A percentile compares a stretch with the other conserved stretches of the same genome.
Evolutionary conservation across 2,113 vertebrate species (phyloP).

Genomic region (Calonectris borealis): DNA sequence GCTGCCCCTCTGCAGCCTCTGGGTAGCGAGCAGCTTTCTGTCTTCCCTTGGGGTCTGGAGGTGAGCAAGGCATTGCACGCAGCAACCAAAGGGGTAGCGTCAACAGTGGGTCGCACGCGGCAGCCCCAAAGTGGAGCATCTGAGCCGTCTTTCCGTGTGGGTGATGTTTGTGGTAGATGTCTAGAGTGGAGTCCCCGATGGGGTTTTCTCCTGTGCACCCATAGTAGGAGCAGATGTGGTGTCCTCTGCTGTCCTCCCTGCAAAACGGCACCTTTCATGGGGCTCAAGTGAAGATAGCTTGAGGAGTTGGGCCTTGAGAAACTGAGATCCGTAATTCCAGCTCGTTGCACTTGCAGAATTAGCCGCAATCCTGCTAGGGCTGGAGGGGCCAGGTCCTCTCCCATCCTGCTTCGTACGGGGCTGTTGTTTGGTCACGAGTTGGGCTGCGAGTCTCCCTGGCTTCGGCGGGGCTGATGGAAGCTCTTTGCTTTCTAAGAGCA

Average conservation of each 20-base stretch:
- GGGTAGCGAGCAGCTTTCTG: neutral
- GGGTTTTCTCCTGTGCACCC: neutral
- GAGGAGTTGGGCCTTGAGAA: neutral
- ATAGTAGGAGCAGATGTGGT: neutral
- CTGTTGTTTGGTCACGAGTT: fast-evolving
- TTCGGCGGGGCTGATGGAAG: neutral
- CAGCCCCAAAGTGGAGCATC: neutral
- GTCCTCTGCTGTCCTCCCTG: neutral
- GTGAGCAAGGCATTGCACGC: neutral
- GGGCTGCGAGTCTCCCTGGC: fast-evolving
- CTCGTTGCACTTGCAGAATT: neutral
- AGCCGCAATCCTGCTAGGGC: fast-evolving
- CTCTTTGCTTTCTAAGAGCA: neutral
- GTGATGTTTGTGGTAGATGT: neutral
- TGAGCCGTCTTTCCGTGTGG: neutral
- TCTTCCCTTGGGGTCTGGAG: neutral
- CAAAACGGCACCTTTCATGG: neutral
- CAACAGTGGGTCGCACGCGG: neutral
- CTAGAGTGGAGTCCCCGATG: fast-evolving
- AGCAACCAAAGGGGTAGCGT: neutral
- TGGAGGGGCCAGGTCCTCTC: neutral
- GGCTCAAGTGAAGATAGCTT: fast-evolving
- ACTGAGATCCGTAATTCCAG: fast-evolving
- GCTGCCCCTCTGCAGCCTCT: neutral
- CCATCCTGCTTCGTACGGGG: neutral